A percentile compares a stretch with the other conserved stretches of the same genome.
Conservation (phyloP, 2,113 vertebrate genomes). For the Scytalopus superciliaris region DNA sequence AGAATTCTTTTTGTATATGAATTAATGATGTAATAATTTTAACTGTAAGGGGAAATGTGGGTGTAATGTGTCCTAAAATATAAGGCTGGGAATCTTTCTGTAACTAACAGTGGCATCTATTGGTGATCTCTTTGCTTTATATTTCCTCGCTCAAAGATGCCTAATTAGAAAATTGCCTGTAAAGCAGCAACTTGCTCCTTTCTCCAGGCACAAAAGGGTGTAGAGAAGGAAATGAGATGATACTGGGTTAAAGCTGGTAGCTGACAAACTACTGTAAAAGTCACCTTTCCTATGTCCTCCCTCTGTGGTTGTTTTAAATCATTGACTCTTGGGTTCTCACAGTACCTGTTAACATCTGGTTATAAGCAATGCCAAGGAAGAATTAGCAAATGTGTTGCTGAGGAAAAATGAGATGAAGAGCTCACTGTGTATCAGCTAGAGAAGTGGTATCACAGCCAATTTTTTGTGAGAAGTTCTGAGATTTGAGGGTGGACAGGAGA, state of each 20-base stretch:
- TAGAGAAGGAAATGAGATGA: slow-evolving; percentile 1
- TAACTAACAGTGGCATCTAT: neutral
- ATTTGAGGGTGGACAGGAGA: slow-evolving; percentile 17
- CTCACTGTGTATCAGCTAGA: neutral
- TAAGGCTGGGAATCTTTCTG: neutral
- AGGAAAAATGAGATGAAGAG: slow-evolving; percentile 5
- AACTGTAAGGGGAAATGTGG: neutral
- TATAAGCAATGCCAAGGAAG: slow-evolving; percentile 51
- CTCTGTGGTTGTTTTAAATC: slow-evolving; percentile 20
- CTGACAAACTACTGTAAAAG: neutral
- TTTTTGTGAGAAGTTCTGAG: slow-evolving; percentile 25
- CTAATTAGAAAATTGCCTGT: slow-evolving; percentile 2
- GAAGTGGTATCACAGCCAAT: neutral
- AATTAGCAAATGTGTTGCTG: neutral
- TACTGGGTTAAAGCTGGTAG: slow-evolving; percentile 31
- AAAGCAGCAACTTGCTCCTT: slow-evolving; percentile 32
- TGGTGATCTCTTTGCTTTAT: neutral
- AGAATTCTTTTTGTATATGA: neutral
- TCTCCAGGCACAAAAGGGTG: neutral
- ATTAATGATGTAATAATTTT: neutral
- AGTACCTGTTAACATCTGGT: slow-evolving; percentile 53
- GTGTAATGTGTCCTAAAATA: neutral
- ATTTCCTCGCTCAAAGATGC: neutral
- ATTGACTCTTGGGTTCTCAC: slow-evolving; percentile 1
- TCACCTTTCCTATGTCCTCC: neutral